A percentile compares a stretch with the other conserved stretches of the same genome.
These are phyloP conservation scores for Xylocampa areola DNA, from an alignment of 2,888 invertebrate genomes.

Conservation along the genomic window DNA sequence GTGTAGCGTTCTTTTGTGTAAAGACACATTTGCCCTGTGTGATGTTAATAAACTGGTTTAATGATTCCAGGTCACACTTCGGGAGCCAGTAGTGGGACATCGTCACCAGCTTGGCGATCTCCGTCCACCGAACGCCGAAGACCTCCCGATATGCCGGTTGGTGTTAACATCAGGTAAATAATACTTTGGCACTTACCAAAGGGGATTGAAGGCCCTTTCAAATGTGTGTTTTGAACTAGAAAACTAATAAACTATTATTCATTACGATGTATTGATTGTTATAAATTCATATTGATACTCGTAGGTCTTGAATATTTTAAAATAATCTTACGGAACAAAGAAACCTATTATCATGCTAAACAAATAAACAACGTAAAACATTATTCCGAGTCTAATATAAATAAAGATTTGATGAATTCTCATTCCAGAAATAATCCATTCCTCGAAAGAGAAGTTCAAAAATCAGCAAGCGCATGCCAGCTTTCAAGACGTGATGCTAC, in stretches of 20 bases:
- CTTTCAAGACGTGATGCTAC: conserved; percentile 80
- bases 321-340: background rate
- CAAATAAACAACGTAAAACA: no score
- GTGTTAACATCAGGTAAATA: conserved; percentile 87
- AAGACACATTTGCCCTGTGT: no score
- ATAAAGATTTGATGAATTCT: background rate
- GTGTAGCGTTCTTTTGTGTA: no score
- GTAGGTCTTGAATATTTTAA: no score
- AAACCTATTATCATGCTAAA: background rate
- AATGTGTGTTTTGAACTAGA: no score
- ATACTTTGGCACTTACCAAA: no score
- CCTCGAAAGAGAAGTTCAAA: conserved; percentile 90
- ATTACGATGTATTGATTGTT: no score
- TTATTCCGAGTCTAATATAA: no score
- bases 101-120: conserved; percentile 92
- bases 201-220: no score
- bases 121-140: conserved; percentile 90
- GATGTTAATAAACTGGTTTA: no score
- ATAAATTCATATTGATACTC: no score
- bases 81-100: conserved; percentile 90
- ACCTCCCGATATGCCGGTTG: conserved; percentile 87
- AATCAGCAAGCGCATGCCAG: conserved; percentile 91
- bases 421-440: conserved; percentile 86
- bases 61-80: conserved; percentile 77
- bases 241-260: no score